These are phyloP conservation scores for Acrocyrtus sp. DNA, from an alignment of 2,888 invertebrate genomes.

Conservation along the genomic window DNA sequence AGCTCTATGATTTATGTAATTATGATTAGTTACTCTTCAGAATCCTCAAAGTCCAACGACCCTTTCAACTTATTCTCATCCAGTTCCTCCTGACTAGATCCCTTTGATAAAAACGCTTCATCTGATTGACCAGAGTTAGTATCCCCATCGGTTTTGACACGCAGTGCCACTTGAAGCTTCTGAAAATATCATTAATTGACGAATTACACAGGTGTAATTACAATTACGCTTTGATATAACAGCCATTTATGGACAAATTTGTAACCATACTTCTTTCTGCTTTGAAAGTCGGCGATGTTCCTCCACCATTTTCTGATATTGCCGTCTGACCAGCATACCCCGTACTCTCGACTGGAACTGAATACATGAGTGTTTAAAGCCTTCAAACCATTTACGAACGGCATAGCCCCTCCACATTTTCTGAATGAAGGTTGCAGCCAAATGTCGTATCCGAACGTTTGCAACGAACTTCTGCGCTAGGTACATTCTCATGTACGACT, in stretches of 20 bases:
- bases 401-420: conserved; percentile 80
- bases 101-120: conserved; percentile 70
- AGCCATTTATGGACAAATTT: not conserved
- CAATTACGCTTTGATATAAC: not conserved
- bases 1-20: not conserved
- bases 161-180: conserved; percentile 54
- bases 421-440: conserved; percentile 76
- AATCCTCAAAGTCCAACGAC: conserved; percentile 64
- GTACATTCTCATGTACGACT: conserved; percentile 77
- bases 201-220: not conserved
- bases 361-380: conserved; percentile 72
- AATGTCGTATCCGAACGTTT: conserved; percentile 65
- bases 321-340: conserved; percentile 74
- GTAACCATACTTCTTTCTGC: conserved; percentile 53
- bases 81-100: conserved; percentile 71
- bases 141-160: conserved; percentile 63
- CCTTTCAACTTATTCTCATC: conserved; percentile 64
- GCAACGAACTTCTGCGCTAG: conserved; percentile 71
- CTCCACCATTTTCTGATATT: conserved; percentile 68
- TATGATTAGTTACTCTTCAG: conserved; percentile 65
- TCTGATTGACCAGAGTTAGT: conserved; percentile 69
- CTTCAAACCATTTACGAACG: conserved; percentile 75
- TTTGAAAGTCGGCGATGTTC: conserved; percentile 57
- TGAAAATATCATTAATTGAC: conserved; percentile 11
- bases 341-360: conserved; percentile 79